These are phyloP conservation scores for Muntiacus muntjak DNA, from an alignment of 2,113 vertebrate species.

Conservation along the genomic window DNA sequence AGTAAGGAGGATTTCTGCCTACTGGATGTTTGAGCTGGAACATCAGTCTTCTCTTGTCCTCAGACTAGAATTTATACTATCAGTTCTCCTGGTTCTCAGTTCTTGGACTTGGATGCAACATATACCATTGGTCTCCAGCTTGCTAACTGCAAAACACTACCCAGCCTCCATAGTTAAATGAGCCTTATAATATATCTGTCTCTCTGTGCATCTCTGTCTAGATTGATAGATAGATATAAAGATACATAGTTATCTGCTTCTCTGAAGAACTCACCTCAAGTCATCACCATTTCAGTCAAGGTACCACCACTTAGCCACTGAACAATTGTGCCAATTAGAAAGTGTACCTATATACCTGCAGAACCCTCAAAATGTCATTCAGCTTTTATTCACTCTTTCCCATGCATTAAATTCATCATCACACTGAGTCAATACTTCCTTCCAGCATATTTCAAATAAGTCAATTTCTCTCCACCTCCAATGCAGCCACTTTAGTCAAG, in stretches of 20 bases:
- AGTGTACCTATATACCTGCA: no score
- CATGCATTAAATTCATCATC: neutral
- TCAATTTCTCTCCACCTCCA: neutral
- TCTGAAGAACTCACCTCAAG: neutral
- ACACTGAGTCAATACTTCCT: neutral
- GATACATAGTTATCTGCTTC: neutral
- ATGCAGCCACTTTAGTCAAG: neutral
- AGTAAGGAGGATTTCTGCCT: neutral
- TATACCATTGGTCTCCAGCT: neutral
- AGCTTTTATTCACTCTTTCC: neutral
- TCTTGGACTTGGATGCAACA: neutral
- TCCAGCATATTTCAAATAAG: neutral
- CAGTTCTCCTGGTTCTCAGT: neutral
- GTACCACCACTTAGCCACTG: neutral
- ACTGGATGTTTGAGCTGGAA: neutral
- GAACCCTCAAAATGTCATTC: neutral
- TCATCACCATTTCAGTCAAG: neutral
- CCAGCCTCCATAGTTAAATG: neutral
- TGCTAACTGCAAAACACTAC: neutral
- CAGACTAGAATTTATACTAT: neutral
- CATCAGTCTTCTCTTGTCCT: neutral
- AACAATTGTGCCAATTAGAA: neutral
- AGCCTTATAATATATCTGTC: neutral
- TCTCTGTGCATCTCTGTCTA: neutral
- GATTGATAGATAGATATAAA: neutral